Evolutionary conservation across 2,113 vertebrate genomes (phyloP), one percentile per base, ranked within the genome.

Genomic region (Mormyrus lacerda): DNA sequence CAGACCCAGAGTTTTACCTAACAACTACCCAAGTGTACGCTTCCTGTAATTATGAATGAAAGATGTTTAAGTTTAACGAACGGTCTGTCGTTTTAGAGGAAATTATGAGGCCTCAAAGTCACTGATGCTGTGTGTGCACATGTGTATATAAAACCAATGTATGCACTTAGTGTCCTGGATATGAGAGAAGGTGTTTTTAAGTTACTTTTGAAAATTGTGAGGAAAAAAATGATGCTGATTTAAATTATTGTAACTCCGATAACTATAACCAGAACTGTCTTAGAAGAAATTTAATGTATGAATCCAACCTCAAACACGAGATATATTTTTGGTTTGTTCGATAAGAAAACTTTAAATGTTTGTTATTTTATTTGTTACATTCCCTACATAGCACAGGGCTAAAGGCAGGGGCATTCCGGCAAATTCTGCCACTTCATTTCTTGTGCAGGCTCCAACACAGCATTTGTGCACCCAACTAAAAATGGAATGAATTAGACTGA

Each of bases 111-210:
- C 13, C 19, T 82, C 19, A 39, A n/a, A 89, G 88, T 50, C 39
- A 4, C 13, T 48, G 31, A 21, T 55, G 31, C 47, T 15, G 10
- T 76, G 44, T 53, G 27, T 89, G 31, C 55, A 87, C n/a, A 53
- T 85, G 85, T 92, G 91, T 91, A 91, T 86, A 90, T 91, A 90
- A 91, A 88, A 89, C 19, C 31, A 90, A 89, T 89, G 88, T 91
- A 88, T 89, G 35, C 76, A 88, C 65, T 83, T 42, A 84, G 53
- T 35, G 48, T 61, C 50, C 5, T 45, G 21, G 83, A 3, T 73
- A 19, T n/a, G 45, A 85, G 44, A 15, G 47, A 31, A 39, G 6
- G 31, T 82, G 11, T 89, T 13, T 13, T 44, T 83, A 27, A 73
- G 42, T 21, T 51, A 21, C 45, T n/a, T 24, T 45, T 45, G 24